These are phyloP conservation scores for Lordiphosa mommai DNA, from an alignment of 1,140 invertebrate genomes.

Conservation along the genomic window DNA sequence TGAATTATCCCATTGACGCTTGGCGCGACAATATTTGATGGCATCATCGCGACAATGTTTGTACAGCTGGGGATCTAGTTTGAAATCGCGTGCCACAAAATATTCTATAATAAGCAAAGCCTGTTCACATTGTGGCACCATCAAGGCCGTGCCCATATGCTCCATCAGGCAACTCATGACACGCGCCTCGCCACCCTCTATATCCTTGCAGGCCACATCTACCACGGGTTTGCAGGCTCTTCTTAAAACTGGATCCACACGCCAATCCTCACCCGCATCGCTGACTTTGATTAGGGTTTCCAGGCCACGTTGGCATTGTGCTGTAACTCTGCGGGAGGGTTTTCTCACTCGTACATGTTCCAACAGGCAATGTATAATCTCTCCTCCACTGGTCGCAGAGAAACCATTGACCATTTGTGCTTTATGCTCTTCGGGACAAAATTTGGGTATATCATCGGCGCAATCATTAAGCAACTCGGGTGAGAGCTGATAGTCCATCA, in stretches of 20 bases:
- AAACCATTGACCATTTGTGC: conserved; percentile 81
- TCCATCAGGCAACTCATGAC: conserved; percentile 97
- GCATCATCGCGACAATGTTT: conserved; percentile 93
- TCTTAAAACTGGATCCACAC: conserved; percentile 92
- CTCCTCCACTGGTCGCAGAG: conserved; percentile 81
- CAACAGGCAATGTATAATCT: conserved; percentile 98
- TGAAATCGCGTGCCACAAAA: conserved; percentile 96
- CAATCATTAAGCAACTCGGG: conserved; percentile 93
- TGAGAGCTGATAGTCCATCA: conserved; percentile 91
- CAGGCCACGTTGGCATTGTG: conserved; percentile 86
- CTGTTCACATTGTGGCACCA: conserved; percentile 94
- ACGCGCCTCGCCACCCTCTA: conserved; percentile 86
- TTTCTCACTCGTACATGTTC: conserved; percentile 88
- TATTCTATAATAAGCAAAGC: conserved; percentile 97
- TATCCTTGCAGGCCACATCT: conserved; percentile 85
- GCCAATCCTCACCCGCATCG: conserved; percentile 94
- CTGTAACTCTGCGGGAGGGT: conserved; percentile 83
- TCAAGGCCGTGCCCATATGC: conserved; percentile 90
- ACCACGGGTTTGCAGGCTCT: conserved; percentile 92
- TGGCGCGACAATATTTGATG: conserved; percentile 88
- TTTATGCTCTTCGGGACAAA: conserved; percentile 86
- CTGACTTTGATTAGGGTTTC: conserved; percentile 89
- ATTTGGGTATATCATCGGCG: conserved; percentile 89
- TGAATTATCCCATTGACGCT: conserved; percentile 87
- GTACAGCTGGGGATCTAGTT: conserved; percentile 94